phyloP scores from a whole-genome alignment of 2,888 invertebrate genomes.

The Epistrophe eligans region DNA sequence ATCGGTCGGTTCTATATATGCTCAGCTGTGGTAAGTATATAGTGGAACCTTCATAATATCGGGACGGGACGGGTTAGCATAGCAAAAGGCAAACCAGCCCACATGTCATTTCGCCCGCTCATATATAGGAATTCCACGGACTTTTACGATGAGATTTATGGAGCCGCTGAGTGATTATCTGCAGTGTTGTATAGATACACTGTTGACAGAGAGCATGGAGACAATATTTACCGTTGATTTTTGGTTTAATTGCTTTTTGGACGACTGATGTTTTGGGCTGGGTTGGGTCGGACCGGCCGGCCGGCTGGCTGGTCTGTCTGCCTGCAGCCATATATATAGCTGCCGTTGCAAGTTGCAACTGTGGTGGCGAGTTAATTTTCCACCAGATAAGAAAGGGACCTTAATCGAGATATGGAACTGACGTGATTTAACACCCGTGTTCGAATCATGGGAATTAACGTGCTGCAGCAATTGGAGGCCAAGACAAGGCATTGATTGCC shows the following conservation, averaged over 20 bases:
- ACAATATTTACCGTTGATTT: conserved; percentile 68
- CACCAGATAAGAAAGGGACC: conserved; percentile 68
- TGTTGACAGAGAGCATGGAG: conserved; percentile 59
- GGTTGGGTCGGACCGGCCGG: conserved; percentile 5
- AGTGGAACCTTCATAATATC: conserved; percentile 7
- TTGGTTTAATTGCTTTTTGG: conserved; percentile 62
- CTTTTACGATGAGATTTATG: conserved; percentile 63
- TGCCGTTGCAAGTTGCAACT: conserved; percentile 19
- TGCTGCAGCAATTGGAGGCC: conserved; percentile 66
- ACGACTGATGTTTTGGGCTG: conserved; percentile 22
- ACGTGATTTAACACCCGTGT: conserved; percentile 72
- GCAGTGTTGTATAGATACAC: conserved; percentile 26
- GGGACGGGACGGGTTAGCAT: conserved; percentile 20
- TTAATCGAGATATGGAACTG: conserved; percentile 64
- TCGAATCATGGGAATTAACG: conserved; percentile 59
- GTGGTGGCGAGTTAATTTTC: conserved; percentile 63
- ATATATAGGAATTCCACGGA: conserved; percentile 57
- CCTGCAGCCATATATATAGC: background rate
- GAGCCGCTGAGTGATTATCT: conserved; percentile 73
- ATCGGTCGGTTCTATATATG: conserved; percentile 50
- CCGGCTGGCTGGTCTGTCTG: background rate
- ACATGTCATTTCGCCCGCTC: conserved; percentile 58
- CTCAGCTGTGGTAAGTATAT: background rate
- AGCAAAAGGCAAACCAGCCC: conserved; percentile 40
- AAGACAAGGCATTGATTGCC: conserved; percentile 55